These are phyloP conservation scores for Cheiracanthium punctorium DNA, from an alignment of 2,888 invertebrate genomes.

Conservation along the genomic window DNA sequence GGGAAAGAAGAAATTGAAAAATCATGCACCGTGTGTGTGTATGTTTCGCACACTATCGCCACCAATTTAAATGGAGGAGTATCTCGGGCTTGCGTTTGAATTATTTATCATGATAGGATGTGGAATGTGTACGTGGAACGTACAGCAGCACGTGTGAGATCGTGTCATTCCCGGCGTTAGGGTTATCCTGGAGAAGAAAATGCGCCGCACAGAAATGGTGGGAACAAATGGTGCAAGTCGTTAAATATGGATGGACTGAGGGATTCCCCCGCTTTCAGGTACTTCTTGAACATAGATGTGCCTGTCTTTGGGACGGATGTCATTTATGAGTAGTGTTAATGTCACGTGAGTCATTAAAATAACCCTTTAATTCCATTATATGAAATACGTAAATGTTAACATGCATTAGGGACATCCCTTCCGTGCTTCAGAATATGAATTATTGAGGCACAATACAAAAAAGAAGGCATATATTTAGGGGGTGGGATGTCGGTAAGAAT, in stretches of 20 bases:
- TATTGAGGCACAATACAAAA: no score
- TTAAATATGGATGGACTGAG: constrained; percentile 22
- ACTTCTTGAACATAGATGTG: background rate
- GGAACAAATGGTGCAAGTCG: background rate
- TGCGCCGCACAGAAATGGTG: background rate
- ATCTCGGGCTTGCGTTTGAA: constrained; percentile 21
- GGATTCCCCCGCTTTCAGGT: background rate
- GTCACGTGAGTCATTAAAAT: background rate
- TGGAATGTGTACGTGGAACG: background rate
- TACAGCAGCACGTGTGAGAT: background rate
- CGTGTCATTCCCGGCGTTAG: constrained; percentile 5
- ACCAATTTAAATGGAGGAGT: constrained; percentile 31
- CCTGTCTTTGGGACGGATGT: background rate
- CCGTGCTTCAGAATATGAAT: no score
- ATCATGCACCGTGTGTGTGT: constrained; percentile 9
- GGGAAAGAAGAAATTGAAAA: constrained; percentile 1
- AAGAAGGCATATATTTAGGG: no score
- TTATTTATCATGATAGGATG: constrained; percentile 31
- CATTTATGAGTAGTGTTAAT: background rate
- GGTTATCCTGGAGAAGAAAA: background rate
- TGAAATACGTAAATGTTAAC: no score
- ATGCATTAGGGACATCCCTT: no score
- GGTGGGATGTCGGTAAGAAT: no score
- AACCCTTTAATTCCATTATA: background rate
- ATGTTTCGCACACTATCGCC: background rate